A percentile compares a stretch with the other conserved stretches of the same genome.
These are phyloP conservation scores for Wiebesia pumilae DNA, from an alignment of 1,140 invertebrate species.

Conservation along the genomic window DNA sequence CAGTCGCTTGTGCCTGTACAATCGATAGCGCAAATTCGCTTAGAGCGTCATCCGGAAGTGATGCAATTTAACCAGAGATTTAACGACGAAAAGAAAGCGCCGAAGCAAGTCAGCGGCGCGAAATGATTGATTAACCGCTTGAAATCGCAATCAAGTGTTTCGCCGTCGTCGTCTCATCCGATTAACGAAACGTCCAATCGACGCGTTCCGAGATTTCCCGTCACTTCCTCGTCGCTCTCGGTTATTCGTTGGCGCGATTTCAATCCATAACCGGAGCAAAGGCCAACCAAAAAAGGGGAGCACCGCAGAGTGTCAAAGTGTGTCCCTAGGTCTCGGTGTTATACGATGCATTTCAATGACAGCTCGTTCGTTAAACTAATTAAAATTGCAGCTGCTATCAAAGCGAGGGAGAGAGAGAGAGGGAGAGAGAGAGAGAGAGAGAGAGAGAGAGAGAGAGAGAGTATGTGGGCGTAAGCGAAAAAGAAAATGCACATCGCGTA, in stretches of 20 bases:
- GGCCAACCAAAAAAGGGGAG: background rate
- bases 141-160: background rate
- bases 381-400: constrained; percentile 15
- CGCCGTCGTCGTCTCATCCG: background rate
- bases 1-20: background rate
- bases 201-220: background rate
- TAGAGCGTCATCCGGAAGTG: background rate
- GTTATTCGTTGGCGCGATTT: background rate
- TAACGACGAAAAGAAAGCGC: background rate
- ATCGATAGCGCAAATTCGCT: background rate
- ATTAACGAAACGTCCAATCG: background rate
- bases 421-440: background rate
- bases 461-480: background rate
- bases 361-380: constrained; percentile 4
- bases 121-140: constrained; percentile 12
- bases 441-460: too few relatives aligned
- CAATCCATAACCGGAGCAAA: background rate
- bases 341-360: background rate
- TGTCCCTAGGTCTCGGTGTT: too few relatives aligned
- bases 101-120: too few relatives aligned
- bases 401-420: background rate
- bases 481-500: constrained; percentile 22
- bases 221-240: background rate
- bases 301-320: too few relatives aligned
- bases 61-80: background rate